Conservation (phyloP, 2,113 vertebrate genomes). For the Seriola aureovittata region DNA sequence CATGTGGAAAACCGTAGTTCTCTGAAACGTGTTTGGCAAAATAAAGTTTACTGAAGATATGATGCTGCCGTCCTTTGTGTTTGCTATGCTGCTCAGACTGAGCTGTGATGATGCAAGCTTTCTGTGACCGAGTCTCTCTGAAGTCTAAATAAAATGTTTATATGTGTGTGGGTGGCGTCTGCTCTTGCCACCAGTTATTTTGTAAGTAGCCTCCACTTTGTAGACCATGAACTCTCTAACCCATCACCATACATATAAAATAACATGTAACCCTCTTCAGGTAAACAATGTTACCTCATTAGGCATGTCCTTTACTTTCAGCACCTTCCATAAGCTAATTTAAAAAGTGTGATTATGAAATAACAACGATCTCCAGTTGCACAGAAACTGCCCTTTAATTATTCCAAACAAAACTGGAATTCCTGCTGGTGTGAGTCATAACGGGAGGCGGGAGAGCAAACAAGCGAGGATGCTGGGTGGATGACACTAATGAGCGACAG, state of each 20-base stretch:
- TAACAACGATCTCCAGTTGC: neutral
- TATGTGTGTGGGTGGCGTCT: conserved; percentile 29
- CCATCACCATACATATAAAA: neutral
- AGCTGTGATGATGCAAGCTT: conserved; percentile 11
- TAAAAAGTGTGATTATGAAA: neutral
- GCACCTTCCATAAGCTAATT: neutral
- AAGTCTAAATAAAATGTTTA: conserved; percentile 36
- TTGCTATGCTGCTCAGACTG: conserved; percentile 9
- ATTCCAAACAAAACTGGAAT: conserved; percentile 17
- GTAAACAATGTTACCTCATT: conserved; percentile 12
- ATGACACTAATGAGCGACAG: conserved; percentile 54
- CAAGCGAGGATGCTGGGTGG: conserved; percentile 14
- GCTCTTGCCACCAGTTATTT: conserved; percentile 36
- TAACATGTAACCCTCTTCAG: neutral
- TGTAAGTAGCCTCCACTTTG: conserved; percentile 19
- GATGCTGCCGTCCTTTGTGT: neutral
- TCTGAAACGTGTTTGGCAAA: conserved; percentile 16
- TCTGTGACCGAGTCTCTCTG: conserved; percentile 3
- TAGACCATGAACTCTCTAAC: conserved; percentile 11
- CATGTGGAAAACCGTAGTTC: conserved; percentile 9
- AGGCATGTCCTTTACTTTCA: neutral
- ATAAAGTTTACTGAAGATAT: conserved; percentile 4
- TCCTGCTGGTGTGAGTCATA: conserved; percentile 26
- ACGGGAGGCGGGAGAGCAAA: conserved; percentile 26
- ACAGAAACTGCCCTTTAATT: conserved; percentile 35